Evolutionary conservation across 2,888 invertebrate genomes (phyloP).

Genomic region (Nebria brevicollis): DNA sequence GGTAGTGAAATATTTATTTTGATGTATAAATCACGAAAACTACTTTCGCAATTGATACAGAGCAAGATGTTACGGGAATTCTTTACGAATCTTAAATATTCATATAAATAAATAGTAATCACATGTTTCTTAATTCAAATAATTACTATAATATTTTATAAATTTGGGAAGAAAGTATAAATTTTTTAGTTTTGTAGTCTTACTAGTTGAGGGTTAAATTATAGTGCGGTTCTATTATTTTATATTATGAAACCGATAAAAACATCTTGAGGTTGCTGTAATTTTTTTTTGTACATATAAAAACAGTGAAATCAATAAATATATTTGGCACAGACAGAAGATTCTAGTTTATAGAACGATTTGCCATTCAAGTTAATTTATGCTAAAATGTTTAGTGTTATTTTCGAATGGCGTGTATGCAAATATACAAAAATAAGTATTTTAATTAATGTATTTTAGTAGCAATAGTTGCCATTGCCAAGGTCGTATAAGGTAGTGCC

Average conservation of each 20-base stretch:
- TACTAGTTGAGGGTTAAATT: not conserved
- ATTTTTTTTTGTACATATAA: not conserved
- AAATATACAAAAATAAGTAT: not conserved
- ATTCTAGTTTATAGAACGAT: not conserved
- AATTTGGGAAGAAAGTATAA: too few species aligned
- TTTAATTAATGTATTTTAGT: slow-evolving; percentile 1
- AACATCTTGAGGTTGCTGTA: not conserved
- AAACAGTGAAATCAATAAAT: not conserved
- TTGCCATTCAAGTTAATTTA: not conserved
- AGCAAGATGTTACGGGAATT: too few species aligned
- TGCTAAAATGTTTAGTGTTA: not conserved
- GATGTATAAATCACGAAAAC: too few species aligned
- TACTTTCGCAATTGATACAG: too few species aligned
- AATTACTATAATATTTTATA: too few species aligned
- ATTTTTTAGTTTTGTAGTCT: too few species aligned
- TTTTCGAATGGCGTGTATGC: not conserved
- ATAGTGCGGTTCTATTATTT: not conserved
- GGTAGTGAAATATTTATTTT: too few species aligned
- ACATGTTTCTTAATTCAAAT: too few species aligned
- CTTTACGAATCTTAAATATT: too few species aligned
- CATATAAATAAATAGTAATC: too few species aligned
- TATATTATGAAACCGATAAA: not conserved
- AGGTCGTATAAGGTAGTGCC: not conserved
- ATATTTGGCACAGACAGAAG: not conserved
- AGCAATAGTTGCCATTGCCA: not conserved